Base-by-base conservation (phyloP, 2,888 invertebrate genomes). In the Apamea sordens region DNA sequence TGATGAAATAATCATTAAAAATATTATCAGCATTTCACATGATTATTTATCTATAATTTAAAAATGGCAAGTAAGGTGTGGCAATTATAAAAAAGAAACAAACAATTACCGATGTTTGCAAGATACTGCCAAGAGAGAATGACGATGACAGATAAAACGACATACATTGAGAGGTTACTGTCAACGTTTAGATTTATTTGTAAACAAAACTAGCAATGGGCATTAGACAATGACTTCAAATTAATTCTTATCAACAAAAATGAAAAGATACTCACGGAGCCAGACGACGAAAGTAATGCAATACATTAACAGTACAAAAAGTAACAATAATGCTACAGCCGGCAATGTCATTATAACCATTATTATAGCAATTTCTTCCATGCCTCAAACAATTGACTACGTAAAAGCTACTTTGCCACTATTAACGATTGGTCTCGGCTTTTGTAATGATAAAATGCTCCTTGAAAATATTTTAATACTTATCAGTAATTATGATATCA, bases 271-370 rank as follows among this genome's bases (percentile, higher is more conserved):
- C 89, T 90, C 41, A 89, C 89, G 68, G 2, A 87, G 77, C 90
- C 89, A 87, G 2, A 83, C 24, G 50, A 82, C 2, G 15, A 79
- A 72, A 11, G 77, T 76, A 24, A 85, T 72, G 10, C 81, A 11
- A 13, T 68, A 70, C 65, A 84, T 76, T 4, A 61, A 13, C 10
- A 82, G 18, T n/a, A 86, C 11, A 44, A 88, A 82, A 11, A 85
- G 0, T 3, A 89, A 11, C 10, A 90, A 77, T 67, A 90, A 59
- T 2, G 67, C 61, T 2, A 86, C 4, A 0, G 90, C 91, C 0
- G 89, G 89, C 15, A 90, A 36, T 24, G 91, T 84, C 59, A 87
- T 41, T n/a, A 90, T 28, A 32, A 87, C 24, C 41, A 83, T 72
- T 11, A 90, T 13, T 8, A 73, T 3, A 7, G 41, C 44, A 4